A percentile compares a stretch with the other conserved stretches of the same genome.
phyloP scores from a whole-genome alignment of 2,888 invertebrate species.

The Epirrhoe alternata region DNA sequence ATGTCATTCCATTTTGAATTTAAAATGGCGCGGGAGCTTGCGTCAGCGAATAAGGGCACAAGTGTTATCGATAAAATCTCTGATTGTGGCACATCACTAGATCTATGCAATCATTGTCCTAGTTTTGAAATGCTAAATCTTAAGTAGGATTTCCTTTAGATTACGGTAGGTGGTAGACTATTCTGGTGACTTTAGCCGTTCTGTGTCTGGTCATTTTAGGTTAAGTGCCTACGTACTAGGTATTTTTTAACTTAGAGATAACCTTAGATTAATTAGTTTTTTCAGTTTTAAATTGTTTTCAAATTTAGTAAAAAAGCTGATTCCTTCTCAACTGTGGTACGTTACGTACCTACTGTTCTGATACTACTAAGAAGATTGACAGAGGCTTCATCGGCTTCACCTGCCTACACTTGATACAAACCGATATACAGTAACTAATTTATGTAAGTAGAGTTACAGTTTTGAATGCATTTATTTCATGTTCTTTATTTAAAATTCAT shows the following conservation, averaged over 20 bases:
- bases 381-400: no score
- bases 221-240: not conserved
- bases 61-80: conserved; percentile 37
- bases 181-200: not conserved
- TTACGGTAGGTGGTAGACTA: conserved; percentile 25
- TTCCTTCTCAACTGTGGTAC: no score
- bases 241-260: no score
- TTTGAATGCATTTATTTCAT: not conserved
- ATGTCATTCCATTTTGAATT: conserved; percentile 40
- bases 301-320: no score
- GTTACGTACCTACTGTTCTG: no score
- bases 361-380: no score
- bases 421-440: no score
- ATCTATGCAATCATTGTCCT: conserved; percentile 45
- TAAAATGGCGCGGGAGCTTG: conserved; percentile 34
- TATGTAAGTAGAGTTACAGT: no score
- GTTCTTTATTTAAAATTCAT: not conserved
- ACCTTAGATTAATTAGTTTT: no score
- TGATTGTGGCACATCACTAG: conserved; percentile 51
- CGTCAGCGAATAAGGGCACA: conserved; percentile 36
- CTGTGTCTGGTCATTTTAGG: not conserved
- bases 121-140: conserved; percentile 49
- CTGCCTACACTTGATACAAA: not conserved
- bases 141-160: conserved; percentile 52
- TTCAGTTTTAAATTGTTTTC: no score